Evolutionary conservation across 2,797 vertebrate species (phyloP), one percentile per base, ranked within the genome.

Genomic region (Gallirallus australis): DNA sequence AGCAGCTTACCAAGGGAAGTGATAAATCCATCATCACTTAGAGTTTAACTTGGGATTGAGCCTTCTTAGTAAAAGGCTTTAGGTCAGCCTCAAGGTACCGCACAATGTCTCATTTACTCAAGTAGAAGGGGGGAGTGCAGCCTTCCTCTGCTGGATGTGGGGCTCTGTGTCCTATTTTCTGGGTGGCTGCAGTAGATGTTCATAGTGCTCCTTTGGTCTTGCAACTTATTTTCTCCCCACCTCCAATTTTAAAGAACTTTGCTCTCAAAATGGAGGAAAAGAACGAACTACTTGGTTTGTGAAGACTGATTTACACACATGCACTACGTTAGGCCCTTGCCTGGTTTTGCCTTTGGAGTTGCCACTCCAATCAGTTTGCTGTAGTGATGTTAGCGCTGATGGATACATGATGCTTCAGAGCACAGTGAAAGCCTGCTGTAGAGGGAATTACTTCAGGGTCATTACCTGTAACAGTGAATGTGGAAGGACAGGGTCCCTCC

Each of bases 21-120:
- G 91, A 93, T 96, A 91, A 96, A 95, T 94, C 91, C 82, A 73
- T 97, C 96, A 89, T 54, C 91, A 47, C 82, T 86, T 77, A 82
- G 21, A 56, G 37, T 92, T 47, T 68, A 40, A 66, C 53, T 73
- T 52, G 59, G 82, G 76, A 83, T 77, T 76, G 24, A 4, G 8
- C 3, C 48, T 61, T 81, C 73, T 76, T 25, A 82, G 33, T 28
- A 89, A 82, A 87, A 45, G 11, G 3, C 50, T 68, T 12, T 69
- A 48, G 63, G 63, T 82, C 85, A 82, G 19, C 90, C 71, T 79
- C 47, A 50, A 60, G 90, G 70, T 90, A 31, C 52, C 25, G 45
- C 4, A 8, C 57, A 66, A 60, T 83, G n/a, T 30, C 16, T 0
- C 77, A 9, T 71, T 95, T 91, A 33, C 23, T 72, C 30, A 17